Evolutionary conservation across 2,113 vertebrate genomes (phyloP), one percentile per base, ranked within the genome.

Genomic region (Eptesicus fuscus): DNA sequence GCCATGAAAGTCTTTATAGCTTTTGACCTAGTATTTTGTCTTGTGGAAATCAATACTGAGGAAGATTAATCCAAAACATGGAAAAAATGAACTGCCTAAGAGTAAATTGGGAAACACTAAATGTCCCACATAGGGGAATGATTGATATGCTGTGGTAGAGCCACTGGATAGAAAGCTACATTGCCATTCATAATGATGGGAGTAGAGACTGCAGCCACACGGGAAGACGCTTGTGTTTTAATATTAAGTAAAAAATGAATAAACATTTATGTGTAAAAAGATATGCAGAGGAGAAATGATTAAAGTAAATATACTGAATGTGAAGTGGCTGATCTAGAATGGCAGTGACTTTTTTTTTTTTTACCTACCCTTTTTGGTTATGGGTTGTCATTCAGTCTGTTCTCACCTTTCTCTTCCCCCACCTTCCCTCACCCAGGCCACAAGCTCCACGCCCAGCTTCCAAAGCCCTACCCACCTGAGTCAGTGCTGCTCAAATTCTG

Each of bases 51-150:
- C 84, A 95, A 84, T 95, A 80, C 71, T 61, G 73, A 95, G 51
- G 78, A 95, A 96, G 88, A 88, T 88, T 78, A 96, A 96, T 93
- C 67, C 74, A 95, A 96, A 97, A 90, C 74, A 95, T 95, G 93
- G 95, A 88, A 96, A 93, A 95, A 95, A 96, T 94, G 90, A 97
- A 96, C 82, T 30, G 59, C 61, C 78, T 76, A 51, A 73, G 87
- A 91, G 61, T 93, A 96, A 96, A 93, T 78, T 93, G 84, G 47
- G 94, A 96, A 96, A 91, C 44, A 65, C 23, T 69, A 91, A 93
- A 32, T 70, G 49, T 69, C 83, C 91, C 83, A 79, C 73, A 73
- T 51, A 84, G 77, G 35, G 65, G 91, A 71, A 67, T 83, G 51
- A 92, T 86, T 88, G 91, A 74, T 74, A 73, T 69, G 77, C 61